These are phyloP conservation scores for Sorex fumeus DNA, from an alignment of 2,113 vertebrate genomes.

Conservation along the genomic window DNA sequence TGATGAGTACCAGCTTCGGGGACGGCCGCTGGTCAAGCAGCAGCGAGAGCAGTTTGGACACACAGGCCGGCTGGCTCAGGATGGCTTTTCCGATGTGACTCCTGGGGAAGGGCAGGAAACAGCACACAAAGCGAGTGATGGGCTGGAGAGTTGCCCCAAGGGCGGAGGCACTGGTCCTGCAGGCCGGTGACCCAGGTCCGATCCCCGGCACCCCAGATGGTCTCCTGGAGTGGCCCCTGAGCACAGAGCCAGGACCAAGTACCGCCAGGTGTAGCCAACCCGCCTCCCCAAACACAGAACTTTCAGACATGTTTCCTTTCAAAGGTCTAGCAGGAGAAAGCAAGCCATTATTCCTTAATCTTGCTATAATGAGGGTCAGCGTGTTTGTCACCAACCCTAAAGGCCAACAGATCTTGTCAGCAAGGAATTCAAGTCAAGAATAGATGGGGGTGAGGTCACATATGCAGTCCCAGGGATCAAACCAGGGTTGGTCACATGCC, in stretches of 20 bases:
- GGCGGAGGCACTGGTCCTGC: no score
- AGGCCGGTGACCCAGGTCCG: no score
- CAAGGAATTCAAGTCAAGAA: conserved; percentile 7
- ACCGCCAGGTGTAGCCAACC: no score
- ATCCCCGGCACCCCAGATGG: no score
- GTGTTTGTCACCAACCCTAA: not conserved
- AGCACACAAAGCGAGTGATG: not conserved
- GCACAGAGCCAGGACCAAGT: not conserved
- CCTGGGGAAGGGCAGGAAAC: conserved; percentile 84
- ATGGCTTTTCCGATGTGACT: conserved; percentile 99
- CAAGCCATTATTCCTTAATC: not conserved
- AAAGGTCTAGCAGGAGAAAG: conserved; percentile 48
- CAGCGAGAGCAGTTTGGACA: conserved; percentile 97
- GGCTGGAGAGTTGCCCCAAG: no score
- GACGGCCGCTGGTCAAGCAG: conserved; percentile 98
- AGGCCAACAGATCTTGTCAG: not conserved
- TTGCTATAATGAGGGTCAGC: not conserved
- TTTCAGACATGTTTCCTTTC: not conserved
- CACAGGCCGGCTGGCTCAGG: conserved; percentile 98
- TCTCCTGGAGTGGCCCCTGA: no score
- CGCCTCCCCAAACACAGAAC: not conserved
- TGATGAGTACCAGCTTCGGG: conserved; percentile 98
- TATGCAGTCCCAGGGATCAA: not conserved
- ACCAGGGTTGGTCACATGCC: no score
- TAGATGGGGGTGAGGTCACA: not conserved